A percentile compares a stretch with the other conserved stretches of the same genome.
Evolutionary conservation across 2,888 invertebrate species (phyloP).

Genomic region (Agrotis clavis): DNA sequence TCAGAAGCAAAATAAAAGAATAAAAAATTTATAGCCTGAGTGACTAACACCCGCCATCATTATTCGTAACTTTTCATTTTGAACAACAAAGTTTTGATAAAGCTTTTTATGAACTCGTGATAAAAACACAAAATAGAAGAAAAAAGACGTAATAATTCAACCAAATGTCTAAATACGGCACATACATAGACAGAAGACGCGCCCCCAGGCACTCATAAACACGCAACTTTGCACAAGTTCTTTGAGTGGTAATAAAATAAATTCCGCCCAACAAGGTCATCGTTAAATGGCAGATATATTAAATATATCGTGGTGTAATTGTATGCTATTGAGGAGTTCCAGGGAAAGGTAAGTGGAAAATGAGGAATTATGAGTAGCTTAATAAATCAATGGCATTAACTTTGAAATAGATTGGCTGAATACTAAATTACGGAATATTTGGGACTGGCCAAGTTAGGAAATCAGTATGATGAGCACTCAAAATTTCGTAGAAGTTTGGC

Average conservation of each 20-base stretch:
- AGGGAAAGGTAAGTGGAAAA: constrained; percentile 13
- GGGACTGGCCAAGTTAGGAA: background rate
- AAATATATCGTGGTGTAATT: constrained; percentile 26
- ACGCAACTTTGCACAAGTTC: constrained; percentile 53
- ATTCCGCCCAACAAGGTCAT: constrained; percentile 44
- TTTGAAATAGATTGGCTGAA: background rate
- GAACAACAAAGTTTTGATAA: constrained; percentile 6
- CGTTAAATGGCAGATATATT: constrained; percentile 35
- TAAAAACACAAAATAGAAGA: constrained; percentile 9
- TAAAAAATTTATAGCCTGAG: too few relatives aligned
- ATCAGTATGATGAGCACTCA: background rate
- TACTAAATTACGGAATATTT: background rate
- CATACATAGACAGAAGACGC: constrained; percentile 41
- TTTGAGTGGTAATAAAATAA: constrained; percentile 57
- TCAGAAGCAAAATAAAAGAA: too few relatives aligned
- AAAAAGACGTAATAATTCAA: constrained; percentile 28
- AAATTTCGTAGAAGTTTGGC: background rate
- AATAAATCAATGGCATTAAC: background rate
- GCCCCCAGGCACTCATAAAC: constrained; percentile 47
- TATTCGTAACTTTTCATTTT: background rate
- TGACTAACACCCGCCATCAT: background rate
- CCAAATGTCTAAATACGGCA: constrained; percentile 28
- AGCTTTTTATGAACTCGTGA: background rate
- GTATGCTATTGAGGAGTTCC: constrained; percentile 18
- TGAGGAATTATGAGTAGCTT: constrained; percentile 16